Evolutionary conservation across 2,888 invertebrate genomes (phyloP), one percentile per base, ranked within the genome.

Genomic region (Noctua comes): DNA sequence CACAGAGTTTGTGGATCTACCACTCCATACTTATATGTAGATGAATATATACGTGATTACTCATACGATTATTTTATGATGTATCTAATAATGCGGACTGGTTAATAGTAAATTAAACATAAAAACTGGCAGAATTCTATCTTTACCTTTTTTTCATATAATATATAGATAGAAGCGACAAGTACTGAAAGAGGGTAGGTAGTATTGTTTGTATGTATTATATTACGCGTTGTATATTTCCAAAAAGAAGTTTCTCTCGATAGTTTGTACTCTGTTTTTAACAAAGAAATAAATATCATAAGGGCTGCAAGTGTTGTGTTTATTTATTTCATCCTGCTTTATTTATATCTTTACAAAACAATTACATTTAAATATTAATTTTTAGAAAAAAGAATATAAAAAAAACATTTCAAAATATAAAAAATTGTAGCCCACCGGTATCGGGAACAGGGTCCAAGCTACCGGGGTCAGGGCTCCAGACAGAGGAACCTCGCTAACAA

Each of bases 241-340:
- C 80, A 84, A 83, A 82, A 86, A 71, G 68, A 77, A 78, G 72
- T 73, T 88, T 90, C 85, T 89, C 88, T 86, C 70, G 77, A 86
- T 89, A 91, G 89, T 90, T 90, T 91, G 89, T 90, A 90, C 88
- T 91, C 87, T 88, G 87, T 91, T 90, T 90, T 89, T 90, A 90
- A 88, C 86, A 89, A 90, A 87, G 85, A 88, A 90, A 89, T 91
- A 90, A 91, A 91, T 85, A 90, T 84, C 73, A 78, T 88, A 88
- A 88, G 89, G 85, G 91, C 91, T 91, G 87, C 78, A 74, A 21
- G 24, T 78, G 74, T 71, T 78, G 71, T 77, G 36, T 83, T 82
- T 71, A 40, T 73, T 86, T 83, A 85, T 73, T 68, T 40, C 1
- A 48, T 46, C 71, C 48, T 24, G 27, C 2, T 54, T 11, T 68